Base-by-base conservation (phyloP, 1,140 invertebrate species). In the Thaumetopoea pityocampa region DNA sequence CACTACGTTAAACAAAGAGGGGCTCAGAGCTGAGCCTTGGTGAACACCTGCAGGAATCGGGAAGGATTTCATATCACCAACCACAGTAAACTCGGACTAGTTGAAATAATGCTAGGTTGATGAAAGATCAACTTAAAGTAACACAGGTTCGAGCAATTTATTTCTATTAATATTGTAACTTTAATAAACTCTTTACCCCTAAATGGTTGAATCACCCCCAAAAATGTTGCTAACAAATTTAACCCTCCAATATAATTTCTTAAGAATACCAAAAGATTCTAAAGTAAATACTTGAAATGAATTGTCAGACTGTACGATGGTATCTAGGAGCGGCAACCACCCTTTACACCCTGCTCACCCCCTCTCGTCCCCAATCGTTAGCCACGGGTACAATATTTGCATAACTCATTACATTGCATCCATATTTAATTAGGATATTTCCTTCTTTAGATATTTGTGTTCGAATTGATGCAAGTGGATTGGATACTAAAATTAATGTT, bases 401-500 rank as follows among this genome's bases (percentile, higher is more conserved):
- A 81, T 81, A 74, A 78, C 73, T 78, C 77, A 81, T 81, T 76
- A 78, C 60, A 52, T 55, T 76, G 68, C 71, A 81, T 81, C 64
- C 67, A 81, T 81, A 81, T 81, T 81, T 81, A 78, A 81, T 78
- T 78, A 74, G 71, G 59, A 73, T 65, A 77, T 67, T 77, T 68
- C 62, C 67, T 73, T 71, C 63, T 69, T 73, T 65, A 35, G 48
- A 37, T 38, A 27, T 46, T 14, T 9, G 7, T 19, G 4, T 7
- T 59, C 55, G 10, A 6, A 30, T 41, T 51, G 42, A 45, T 30
- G 54, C 30, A 29, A 2, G 4, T 41, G 27, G 2, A 48, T 60
- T 58, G 4, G 36, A 35, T 32, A 16, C 30, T 51, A n/a, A n/a
- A n/a, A n/a, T n/a, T n/a, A n/a, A n/a, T n/a, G 1, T 16, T 16